phyloP scores from a whole-genome alignment of 1,140 invertebrate genomes.

The Trichoplusia ni region DNA sequence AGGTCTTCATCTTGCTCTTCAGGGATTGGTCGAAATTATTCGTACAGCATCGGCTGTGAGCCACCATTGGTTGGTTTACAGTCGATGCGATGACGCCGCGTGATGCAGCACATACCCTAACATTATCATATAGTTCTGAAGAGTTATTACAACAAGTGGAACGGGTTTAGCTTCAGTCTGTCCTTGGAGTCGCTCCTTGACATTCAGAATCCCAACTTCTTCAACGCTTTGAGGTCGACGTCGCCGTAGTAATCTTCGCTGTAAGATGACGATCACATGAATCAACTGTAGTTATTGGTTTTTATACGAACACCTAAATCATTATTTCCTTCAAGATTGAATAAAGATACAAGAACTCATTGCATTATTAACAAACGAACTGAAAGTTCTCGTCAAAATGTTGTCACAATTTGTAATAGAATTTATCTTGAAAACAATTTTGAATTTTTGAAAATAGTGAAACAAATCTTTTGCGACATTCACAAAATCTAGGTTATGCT shows the following conservation, averaged over 20 bases:
- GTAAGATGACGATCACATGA: constrained; percentile 56
- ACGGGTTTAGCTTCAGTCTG: constrained; percentile 74
- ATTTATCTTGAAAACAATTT: too few relatives aligned
- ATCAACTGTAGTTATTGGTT: background rate
- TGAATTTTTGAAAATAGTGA: too few relatives aligned
- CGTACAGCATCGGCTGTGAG: background rate
- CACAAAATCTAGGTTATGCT: too few relatives aligned
- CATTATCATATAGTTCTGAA: constrained; percentile 36
- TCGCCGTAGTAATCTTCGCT: constrained; percentile 93
- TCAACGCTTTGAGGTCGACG: constrained; percentile 90
- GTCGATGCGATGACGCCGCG: background rate
- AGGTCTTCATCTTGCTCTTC: too few relatives aligned
- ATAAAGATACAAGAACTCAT: too few relatives aligned
- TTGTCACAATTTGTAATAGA: too few relatives aligned
- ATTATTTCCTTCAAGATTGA: too few relatives aligned
- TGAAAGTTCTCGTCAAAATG: too few relatives aligned
- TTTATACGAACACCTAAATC: too few relatives aligned
- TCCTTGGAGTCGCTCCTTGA: constrained; percentile 72
- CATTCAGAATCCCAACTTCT: constrained; percentile 88
- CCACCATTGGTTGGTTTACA: constrained; percentile 5
- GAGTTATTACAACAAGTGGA: constrained; percentile 65
- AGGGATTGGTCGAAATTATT: too few relatives aligned
- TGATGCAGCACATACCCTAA: background rate
- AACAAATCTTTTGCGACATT: too few relatives aligned
- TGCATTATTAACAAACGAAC: too few relatives aligned